phyloP scores from a whole-genome alignment of 2,113 vertebrate genomes.

The Forbesichthys agassizii region DNA sequence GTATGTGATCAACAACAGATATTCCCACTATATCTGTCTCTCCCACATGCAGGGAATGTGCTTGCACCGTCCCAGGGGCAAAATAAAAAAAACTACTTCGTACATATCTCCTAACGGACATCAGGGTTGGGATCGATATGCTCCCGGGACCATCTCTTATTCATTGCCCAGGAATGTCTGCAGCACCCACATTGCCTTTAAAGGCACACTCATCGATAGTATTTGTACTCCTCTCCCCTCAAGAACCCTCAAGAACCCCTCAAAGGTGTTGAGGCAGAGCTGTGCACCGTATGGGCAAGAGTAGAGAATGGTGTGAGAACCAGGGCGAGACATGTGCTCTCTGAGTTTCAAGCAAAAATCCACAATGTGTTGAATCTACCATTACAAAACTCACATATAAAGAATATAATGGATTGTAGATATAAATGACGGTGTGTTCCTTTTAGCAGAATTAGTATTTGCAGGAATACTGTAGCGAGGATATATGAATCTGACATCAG shows the following conservation, averaged over 20 bases:
- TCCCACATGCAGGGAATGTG: constrained; percentile 29
- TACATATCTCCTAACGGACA: constrained; percentile 45
- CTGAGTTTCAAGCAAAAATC: too few relatives aligned
- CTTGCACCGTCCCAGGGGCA: constrained; percentile 16
- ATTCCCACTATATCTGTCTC: constrained; percentile 48
- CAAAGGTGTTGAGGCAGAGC: too few relatives aligned
- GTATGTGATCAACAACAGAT: constrained; percentile 53
- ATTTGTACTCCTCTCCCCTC: too few relatives aligned
- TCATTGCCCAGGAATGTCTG: not conserved
- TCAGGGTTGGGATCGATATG: constrained; percentile 29
- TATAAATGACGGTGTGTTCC: not conserved
- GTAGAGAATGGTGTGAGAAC: too few relatives aligned
- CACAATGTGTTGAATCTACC: too few relatives aligned
- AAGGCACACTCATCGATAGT: too few relatives aligned
- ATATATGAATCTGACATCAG: constrained; percentile 10
- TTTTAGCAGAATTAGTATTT: not conserved
- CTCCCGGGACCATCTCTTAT: constrained; percentile 16
- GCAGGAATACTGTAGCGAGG: not conserved
- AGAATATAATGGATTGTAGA: not conserved
- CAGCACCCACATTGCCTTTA: not conserved
- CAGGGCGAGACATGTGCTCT: too few relatives aligned
- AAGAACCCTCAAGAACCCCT: too few relatives aligned
- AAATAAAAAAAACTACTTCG: constrained; percentile 45
- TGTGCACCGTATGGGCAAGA: too few relatives aligned
- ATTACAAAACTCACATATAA: too few relatives aligned